These are phyloP conservation scores for Drosophila carrolli DNA, from an alignment of 1,140 invertebrate genomes.

Conservation along the genomic window DNA sequence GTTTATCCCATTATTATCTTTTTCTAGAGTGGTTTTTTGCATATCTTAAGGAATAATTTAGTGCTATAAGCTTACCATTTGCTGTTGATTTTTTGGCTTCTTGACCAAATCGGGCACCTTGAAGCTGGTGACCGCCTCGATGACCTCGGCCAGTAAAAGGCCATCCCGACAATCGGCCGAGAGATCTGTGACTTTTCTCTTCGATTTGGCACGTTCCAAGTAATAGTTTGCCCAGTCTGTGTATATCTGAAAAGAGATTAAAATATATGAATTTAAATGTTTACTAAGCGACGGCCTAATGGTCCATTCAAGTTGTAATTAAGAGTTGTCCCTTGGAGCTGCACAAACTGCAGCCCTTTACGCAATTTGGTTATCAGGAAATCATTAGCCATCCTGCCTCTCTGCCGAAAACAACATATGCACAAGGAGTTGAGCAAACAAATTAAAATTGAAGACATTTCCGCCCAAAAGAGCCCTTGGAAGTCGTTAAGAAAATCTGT, in stretches of 20 bases:
- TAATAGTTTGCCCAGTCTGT: constrained; percentile 99
- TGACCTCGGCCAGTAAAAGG: constrained; percentile 94
- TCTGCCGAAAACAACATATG: constrained; percentile 56
- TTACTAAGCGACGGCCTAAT: constrained; percentile 44
- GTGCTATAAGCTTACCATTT: constrained; percentile 92
- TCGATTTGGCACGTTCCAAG: constrained; percentile 94
- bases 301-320: constrained; percentile 60
- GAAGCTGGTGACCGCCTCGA: constrained; percentile 96
- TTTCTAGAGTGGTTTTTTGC: no score
- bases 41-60: no score
- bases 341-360: constrained; percentile 40
- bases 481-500: constrained; percentile 80
- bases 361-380: constrained; percentile 71
- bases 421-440: constrained; percentile 67
- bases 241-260: constrained; percentile 90
- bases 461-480: constrained; percentile 33
- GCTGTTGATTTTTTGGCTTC: constrained; percentile 94
- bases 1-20: no score
- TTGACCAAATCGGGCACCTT: constrained; percentile 94
- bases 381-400: constrained; percentile 65
- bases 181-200: constrained; percentile 92
- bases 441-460: constrained; percentile 71
- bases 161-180: constrained; percentile 96
- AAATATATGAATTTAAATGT: constrained; percentile 33
- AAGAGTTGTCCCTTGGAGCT: constrained; percentile 48